Base-by-base conservation (phyloP, 1,140 invertebrate species). In the Portunus trituberculatus region DNA sequence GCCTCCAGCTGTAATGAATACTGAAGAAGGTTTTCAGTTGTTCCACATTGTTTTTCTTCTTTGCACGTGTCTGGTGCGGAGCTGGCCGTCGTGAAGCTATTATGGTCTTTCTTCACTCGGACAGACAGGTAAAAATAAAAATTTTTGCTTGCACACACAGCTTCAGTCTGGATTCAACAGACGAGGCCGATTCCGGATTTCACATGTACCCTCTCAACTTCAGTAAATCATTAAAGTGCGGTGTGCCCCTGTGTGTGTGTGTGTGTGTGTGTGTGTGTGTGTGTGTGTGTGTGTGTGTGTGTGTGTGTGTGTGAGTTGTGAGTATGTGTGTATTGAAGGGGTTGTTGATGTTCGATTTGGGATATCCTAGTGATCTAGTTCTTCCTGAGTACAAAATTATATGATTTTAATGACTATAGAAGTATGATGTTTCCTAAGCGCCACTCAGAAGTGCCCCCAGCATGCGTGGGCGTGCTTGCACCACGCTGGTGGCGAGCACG, bases 221-320 rank as follows among this genome's bases (percentile, higher is more conserved):
- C 6, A 16, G 25, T 25, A 76, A 0, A 25, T n/a, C 39, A 39
- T 39, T 39, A 39, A 39, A 39, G 39, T 39, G 39, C 39, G 39
- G 39, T 39, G 39, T 1, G 39, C 39, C 39, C 12, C 12, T 88
- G 86, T 32, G 86, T 46, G 25, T 88, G 28, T 46, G 28, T 88
- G 86, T 88, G 86, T 88, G 86, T 25, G 25, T 88, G 86, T 88
- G 86, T 88, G 28, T 88, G 28, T 86, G 86, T 29, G 45, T 88
- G 20, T n/a, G 45, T 88, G 45, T 31, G 28, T 32, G 31, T 88
- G 29, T 31, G 84, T 31, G 31, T 31, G 28, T 39, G 4, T 88
- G 86, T 8, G 86, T 88, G 29, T 88, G 86, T 59, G 52, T 52
- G 48, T 52, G 6, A 52, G 6, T 52, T 31, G 31, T 31, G 28